Evolutionary conservation across 2,113 vertebrate species (phyloP).

Genomic region (Prunella fulvescens): DNA sequence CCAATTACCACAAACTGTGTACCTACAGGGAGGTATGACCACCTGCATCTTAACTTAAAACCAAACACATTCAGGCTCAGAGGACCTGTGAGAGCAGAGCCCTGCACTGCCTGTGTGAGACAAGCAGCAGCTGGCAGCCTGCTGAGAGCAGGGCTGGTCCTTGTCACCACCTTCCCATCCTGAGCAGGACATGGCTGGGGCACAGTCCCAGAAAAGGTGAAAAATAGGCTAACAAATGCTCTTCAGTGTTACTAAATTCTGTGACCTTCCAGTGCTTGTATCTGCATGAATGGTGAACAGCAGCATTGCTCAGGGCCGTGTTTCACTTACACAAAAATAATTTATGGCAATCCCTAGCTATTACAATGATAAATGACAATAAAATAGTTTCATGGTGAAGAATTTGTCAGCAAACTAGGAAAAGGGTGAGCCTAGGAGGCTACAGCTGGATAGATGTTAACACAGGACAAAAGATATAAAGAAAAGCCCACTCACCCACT

Average conservation of each 20-base stretch:
- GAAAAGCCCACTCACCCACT: background rate
- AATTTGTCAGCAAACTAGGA: background rate
- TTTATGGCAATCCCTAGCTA: background rate
- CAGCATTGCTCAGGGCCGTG: background rate
- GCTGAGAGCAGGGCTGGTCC: background rate
- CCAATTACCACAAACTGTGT: background rate
- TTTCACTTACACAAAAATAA: background rate
- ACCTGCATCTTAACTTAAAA: background rate
- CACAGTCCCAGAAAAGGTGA: background rate
- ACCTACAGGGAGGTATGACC: background rate
- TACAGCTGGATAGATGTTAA: background rate
- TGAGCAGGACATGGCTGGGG: background rate
- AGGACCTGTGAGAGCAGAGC: background rate
- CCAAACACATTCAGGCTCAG: background rate
- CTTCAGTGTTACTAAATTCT: background rate
- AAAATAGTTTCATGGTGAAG: background rate
- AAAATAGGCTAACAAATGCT: background rate
- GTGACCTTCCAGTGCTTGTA: background rate
- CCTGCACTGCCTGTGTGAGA: background rate
- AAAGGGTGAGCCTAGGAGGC: background rate
- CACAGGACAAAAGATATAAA: background rate
- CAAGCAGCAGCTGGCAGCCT: background rate
- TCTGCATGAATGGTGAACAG: background rate
- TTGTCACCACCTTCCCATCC: background rate
- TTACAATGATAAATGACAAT: background rate